A percentile compares a stretch with the other conserved stretches of the same genome.
Conservation (phyloP, 1,140 invertebrate genomes). For the Lepidostoma basale region DNA sequence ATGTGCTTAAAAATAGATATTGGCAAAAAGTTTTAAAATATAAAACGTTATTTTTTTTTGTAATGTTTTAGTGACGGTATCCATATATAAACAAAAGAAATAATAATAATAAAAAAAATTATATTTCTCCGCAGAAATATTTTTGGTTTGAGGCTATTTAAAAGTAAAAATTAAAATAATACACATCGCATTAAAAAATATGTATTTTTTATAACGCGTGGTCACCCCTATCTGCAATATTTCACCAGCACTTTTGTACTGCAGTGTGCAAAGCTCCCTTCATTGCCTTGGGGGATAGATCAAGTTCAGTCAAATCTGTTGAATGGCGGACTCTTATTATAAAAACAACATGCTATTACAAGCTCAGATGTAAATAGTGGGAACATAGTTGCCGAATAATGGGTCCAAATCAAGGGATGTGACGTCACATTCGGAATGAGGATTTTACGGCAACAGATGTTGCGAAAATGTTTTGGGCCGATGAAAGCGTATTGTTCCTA, state of each 20-base stretch:
- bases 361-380: constrained; percentile 16
- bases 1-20: too few species aligned
- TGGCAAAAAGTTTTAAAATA: too few species aligned
- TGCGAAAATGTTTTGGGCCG: too few species aligned
- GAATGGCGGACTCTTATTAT: constrained; percentile 26
- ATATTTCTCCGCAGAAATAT: too few species aligned
- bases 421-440: background rate
- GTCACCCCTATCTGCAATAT: constrained; percentile 3
- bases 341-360: constrained; percentile 25
- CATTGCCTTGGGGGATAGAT: constrained; percentile 12
- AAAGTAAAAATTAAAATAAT: background rate
- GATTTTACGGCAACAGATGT: too few species aligned
- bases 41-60: too few species aligned
- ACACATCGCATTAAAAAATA: background rate
- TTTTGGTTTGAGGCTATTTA: too few species aligned
- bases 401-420: background rate
- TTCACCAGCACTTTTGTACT: constrained; percentile 20
- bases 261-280: constrained; percentile 11
- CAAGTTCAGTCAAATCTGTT: constrained; percentile 27
- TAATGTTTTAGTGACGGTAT: too few species aligned
- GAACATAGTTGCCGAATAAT: constrained; percentile 1
- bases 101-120: too few species aligned
- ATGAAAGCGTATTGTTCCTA: too few species aligned
- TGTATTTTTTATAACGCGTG: background rate
- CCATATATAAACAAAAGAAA: too few species aligned